Evolutionary conservation across 2,797 vertebrate genomes (phyloP).

Genomic region (Peromyscus eremicus): DNA sequence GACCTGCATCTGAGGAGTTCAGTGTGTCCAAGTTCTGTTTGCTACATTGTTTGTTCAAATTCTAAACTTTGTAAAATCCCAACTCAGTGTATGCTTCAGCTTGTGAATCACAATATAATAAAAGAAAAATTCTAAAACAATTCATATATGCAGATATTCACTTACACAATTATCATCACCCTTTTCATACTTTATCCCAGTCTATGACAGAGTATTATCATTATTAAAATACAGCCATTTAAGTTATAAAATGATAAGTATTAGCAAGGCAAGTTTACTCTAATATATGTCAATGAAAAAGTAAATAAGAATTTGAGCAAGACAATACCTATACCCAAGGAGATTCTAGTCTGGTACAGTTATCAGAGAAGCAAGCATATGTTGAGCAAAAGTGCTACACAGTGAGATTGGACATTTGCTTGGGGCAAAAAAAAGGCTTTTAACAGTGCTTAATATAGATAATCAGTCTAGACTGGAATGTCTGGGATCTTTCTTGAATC

Average conservation of each 20-base stretch:
- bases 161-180: not conserved
- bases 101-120: not conserved
- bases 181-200: not conserved
- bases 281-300: not conserved
- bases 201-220: not conserved
- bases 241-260: not conserved
- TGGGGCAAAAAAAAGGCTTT: not conserved
- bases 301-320: not conserved
- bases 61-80: not conserved
- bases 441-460: not conserved
- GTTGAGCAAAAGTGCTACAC: not conserved
- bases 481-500: not conserved
- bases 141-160: not conserved
- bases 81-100: not conserved
- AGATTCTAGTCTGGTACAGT: not conserved
- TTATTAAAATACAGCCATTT: not conserved
- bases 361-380: not conserved
- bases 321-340: not conserved
- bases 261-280: conserved; percentile 5
- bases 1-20: not conserved
- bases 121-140: not conserved
- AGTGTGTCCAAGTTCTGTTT: not conserved
- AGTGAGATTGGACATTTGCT: not conserved
- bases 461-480: not conserved
- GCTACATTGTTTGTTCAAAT: conserved; percentile 3